Evolutionary conservation across 2,113 vertebrate species (phyloP), one percentile per base, ranked within the genome.

Genomic region (Pandion haliaetus): DNA sequence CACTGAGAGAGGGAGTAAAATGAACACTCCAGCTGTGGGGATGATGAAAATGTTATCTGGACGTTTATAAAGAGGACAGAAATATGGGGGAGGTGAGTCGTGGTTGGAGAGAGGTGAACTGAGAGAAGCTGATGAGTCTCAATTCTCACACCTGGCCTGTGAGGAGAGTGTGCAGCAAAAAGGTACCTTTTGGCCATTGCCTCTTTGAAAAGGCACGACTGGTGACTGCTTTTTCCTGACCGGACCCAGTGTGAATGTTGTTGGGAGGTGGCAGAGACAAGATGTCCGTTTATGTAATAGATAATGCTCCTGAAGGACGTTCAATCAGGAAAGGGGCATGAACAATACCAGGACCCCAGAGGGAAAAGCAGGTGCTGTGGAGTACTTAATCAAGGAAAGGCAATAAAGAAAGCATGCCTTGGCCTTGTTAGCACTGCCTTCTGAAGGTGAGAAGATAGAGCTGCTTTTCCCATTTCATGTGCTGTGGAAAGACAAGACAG

Each of bases 401-500:
- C 8, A 12, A 2, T 47, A 54, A 58, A 58, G 8, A 12, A 52
- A 52, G 14, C 16, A 13, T 36, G 11, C 23, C 11, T 15, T 38
- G 6, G 7, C 5, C 9, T 58, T 0, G 0, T 3, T 45, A 19
- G 9, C 2, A 10, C 7, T 66, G 34, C 6, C 4, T 66, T 42
- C 29, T 17, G 50, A 57, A 42, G 36, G 21, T 34, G 44, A 57
- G 62, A 29, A 50, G 18, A 16, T 36, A 16, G n/a, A 57, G 32
- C 5, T 24, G 14, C 24, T 72, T 23, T 7, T 44, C 5, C 18
- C 0, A 0, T 3, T 57, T 9, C 0, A 0, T 0, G 2, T 14
- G 44, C 15, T 69, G 50, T 14, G 19, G 38, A 44, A 57, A 34
- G n/a, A 42, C 26, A 2, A 14, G 28, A 16, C 2, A 7, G 61